A percentile compares a stretch with the other conserved stretches of the same genome.
Evolutionary conservation across 2,113 vertebrate species (phyloP).

Genomic region (Atrichornis clamosus): DNA sequence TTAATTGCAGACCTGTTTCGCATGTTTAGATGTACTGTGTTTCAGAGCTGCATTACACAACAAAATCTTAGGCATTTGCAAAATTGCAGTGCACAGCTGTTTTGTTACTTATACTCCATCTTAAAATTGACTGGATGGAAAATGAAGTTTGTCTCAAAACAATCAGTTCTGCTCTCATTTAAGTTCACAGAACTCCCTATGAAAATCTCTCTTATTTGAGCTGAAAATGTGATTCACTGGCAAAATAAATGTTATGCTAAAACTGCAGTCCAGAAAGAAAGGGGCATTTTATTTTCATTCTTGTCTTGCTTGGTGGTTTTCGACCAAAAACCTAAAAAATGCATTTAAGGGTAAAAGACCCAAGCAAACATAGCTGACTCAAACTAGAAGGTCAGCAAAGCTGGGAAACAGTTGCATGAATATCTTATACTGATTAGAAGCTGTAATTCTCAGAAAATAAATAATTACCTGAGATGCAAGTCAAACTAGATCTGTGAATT

Average conservation of each 20-base stretch:
- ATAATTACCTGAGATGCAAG: background rate
- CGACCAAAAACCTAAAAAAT: background rate
- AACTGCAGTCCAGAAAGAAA: background rate
- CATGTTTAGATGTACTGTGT: background rate
- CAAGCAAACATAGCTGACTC: background rate
- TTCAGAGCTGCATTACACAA: constrained; percentile 20
- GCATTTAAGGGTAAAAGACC: background rate
- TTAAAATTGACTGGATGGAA: constrained; percentile 49
- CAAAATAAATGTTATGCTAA: constrained; percentile 34
- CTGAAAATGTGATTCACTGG: background rate
- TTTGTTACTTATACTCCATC: constrained; percentile 23
- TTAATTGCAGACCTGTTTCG: constrained; percentile 28
- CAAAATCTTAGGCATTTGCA: constrained; percentile 20
- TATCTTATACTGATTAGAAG: background rate
- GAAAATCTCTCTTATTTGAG: constrained; percentile 7
- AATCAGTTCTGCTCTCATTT: constrained; percentile 30
- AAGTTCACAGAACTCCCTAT: background rate
- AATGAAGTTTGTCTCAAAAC: constrained; percentile 62
- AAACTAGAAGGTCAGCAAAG: background rate
- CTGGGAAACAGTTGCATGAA: background rate
- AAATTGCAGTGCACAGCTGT: constrained; percentile 34
- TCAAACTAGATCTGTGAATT: background rate
- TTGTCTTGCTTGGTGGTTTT: background rate
- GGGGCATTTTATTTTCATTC: background rate
- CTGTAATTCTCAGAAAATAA: background rate